phyloP scores from a whole-genome alignment of 2,797 vertebrate species.

The Melanotaenia parkinsoni region DNA sequence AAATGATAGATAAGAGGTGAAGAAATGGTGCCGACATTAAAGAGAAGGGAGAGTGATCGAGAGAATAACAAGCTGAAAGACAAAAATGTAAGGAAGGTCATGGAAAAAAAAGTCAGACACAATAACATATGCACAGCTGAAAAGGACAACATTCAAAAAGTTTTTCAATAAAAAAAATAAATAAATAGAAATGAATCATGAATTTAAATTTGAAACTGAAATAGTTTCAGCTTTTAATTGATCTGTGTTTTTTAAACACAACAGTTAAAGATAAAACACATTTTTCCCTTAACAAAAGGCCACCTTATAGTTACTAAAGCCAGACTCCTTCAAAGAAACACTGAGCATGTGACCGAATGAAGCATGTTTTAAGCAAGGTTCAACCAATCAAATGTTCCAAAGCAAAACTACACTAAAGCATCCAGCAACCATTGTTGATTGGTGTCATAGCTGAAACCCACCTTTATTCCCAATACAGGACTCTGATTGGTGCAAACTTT shows the following conservation, averaged over 20 bases:
- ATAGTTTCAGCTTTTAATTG: too few relatives aligned
- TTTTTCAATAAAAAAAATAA: neutral
- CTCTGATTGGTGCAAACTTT: neutral
- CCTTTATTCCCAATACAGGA: neutral
- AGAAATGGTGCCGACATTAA: constrained; percentile 42
- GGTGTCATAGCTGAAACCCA: too few relatives aligned
- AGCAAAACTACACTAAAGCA: neutral
- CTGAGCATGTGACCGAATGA: neutral
- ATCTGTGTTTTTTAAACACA: neutral
- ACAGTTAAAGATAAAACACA: neutral
- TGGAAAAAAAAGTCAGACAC: constrained; percentile 27
- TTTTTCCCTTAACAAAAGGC: neutral
- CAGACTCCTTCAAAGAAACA: too few relatives aligned
- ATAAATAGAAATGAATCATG: neutral
- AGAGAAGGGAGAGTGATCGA: constrained; percentile 38
- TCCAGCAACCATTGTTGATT: neutral
- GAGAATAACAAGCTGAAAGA: constrained; percentile 45
- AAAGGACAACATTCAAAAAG: constrained; percentile 9
- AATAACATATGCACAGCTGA: constrained; percentile 14
- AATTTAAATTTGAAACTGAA: too few relatives aligned
- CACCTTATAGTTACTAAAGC: neutral
- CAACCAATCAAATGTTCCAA: neutral
- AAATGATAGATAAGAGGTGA: constrained; percentile 61
- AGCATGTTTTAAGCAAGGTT: neutral
- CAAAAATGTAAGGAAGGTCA: constrained; percentile 45